Conservation (phyloP, 1,140 invertebrate genomes). For the Penaeus indicus region DNA sequence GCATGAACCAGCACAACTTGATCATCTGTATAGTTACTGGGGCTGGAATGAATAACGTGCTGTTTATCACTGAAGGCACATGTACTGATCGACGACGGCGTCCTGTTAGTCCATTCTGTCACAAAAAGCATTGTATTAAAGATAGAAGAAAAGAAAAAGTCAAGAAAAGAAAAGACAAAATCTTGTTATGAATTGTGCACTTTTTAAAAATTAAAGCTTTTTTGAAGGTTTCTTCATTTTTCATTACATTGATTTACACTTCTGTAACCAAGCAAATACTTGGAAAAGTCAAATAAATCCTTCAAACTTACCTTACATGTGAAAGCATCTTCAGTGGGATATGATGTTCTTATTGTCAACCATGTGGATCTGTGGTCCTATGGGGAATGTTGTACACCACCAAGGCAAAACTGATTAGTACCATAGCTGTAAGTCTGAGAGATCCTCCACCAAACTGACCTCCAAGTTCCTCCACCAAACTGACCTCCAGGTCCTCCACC, state of each 20-base stretch:
- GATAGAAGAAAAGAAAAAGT: conserved; percentile 3
- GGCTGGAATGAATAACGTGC: conserved; percentile 40
- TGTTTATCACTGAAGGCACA: neutral
- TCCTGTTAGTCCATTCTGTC: conserved; percentile 22
- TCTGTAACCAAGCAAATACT: neutral
- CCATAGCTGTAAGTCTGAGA: neutral
- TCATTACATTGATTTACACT: neutral
- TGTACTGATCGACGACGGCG: conserved; percentile 30
- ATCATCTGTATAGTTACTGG: conserved; percentile 32
- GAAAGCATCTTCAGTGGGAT: conserved; percentile 90
- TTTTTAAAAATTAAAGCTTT: neutral
- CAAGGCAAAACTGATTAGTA: conserved; percentile 48
- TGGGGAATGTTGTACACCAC: conserved; percentile 65
- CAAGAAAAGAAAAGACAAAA: neutral
- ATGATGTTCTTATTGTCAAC: conserved; percentile 79
- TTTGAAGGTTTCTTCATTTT: neutral
- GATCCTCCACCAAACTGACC: conserved; percentile 26
- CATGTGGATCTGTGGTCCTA: conserved; percentile 80
- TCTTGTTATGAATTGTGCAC: neutral
- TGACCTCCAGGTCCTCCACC: neutral
- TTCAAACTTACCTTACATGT: conserved; percentile 81
- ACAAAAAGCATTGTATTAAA: conserved; percentile 47
- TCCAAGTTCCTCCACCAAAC: neutral
- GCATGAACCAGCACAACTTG: conserved; percentile 63
- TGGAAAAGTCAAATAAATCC: neutral